These are phyloP conservation scores for Tetragnatha montana DNA, from an alignment of 2,888 invertebrate species.

Conservation along the genomic window DNA sequence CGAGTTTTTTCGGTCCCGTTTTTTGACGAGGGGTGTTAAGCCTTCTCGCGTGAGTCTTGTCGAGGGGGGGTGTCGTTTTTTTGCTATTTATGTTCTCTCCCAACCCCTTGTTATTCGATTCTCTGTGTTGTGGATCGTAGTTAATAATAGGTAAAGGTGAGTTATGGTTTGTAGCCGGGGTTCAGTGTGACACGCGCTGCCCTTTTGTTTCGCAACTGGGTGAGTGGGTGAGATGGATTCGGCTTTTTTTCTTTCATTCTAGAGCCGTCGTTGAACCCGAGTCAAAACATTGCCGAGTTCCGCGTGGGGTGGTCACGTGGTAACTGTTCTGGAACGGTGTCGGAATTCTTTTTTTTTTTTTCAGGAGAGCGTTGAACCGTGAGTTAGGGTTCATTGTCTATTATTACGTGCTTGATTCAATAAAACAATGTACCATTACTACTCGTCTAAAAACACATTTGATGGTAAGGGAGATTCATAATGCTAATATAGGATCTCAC, in stretches of 20 bases:
- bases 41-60: slow-evolving; percentile 24
- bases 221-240: slow-evolving; percentile 7
- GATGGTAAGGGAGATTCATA: too few species aligned
- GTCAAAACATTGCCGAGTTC: not conserved
- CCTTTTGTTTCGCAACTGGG: slow-evolving; percentile 1
- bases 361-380: not conserved
- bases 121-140: too few species aligned
- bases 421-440: too few species aligned
- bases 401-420: too few species aligned
- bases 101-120: not conserved
- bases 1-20: slow-evolving; percentile 42
- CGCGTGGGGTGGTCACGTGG: too few species aligned
- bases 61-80: not conserved
- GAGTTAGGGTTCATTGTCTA: not conserved
- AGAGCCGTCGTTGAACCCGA: not conserved
- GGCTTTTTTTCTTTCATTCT: slow-evolving; percentile 1
- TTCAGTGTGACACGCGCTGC: too few species aligned
- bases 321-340: not conserved
- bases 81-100: not conserved
- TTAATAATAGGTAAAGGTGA: too few species aligned
- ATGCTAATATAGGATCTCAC: too few species aligned
- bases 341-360: not conserved
- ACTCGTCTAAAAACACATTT: too few species aligned
- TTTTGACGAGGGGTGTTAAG: slow-evolving; percentile 44
- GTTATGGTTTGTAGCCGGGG: too few species aligned